phyloP scores from a whole-genome alignment of 2,113 vertebrate species.

The Hippopotamus amphibius region DNA sequence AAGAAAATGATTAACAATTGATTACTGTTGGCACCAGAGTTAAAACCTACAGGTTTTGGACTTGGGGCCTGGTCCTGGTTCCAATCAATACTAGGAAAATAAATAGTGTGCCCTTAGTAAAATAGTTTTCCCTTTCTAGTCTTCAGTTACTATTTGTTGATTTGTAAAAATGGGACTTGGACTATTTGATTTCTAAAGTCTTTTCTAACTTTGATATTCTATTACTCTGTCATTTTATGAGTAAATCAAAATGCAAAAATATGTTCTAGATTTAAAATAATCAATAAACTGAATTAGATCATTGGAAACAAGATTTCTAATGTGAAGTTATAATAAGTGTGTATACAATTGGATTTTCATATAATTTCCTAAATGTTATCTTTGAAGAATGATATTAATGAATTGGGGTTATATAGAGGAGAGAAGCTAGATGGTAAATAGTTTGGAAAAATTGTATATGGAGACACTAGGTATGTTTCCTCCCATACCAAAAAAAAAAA shows the following conservation, averaged over 20 bases:
- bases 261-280: slow-evolving; percentile 13
- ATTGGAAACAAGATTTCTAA: background rate
- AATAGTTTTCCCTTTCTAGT: background rate
- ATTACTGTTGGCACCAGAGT: background rate
- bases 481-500: background rate
- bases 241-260: background rate
- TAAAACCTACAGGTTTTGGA: background rate
- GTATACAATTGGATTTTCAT: background rate
- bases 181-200: background rate
- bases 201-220: slow-evolving; percentile 15
- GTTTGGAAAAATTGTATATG: background rate
- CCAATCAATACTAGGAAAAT: background rate
- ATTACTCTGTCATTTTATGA: background rate
- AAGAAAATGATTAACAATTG: background rate
- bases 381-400: background rate
- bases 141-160: background rate
- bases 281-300: background rate
- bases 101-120: background rate
- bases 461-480: background rate
- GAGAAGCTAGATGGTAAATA: background rate
- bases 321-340: background rate
- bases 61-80: background rate
- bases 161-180: background rate
- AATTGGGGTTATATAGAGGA: background rate
- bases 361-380: background rate